Evolutionary conservation across 2,113 vertebrate species (phyloP).

Genomic region (Thalassarche chlororhynchos): DNA sequence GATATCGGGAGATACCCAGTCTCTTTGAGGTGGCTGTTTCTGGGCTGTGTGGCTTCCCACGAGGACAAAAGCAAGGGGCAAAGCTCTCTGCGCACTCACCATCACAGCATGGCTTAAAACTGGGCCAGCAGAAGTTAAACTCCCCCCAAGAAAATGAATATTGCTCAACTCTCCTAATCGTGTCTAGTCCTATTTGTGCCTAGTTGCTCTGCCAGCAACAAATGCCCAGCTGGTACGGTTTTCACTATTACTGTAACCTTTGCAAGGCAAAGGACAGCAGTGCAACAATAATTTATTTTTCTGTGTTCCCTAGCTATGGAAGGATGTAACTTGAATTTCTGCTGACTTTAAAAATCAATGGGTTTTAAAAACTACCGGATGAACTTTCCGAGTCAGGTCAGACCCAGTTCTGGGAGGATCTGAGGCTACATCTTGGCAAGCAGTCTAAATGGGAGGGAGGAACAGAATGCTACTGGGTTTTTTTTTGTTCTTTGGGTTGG

Average conservation of each 20-base stretch:
- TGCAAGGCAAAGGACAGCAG: not conserved
- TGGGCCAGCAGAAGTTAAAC: not conserved
- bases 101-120: not conserved
- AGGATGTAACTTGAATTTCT: not conserved
- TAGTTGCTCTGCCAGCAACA: not conserved
- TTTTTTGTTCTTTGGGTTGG: not conserved
- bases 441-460: not conserved
- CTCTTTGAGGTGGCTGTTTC: not conserved
- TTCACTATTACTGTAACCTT: not conserved
- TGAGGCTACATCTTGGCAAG: not conserved
- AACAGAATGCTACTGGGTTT: not conserved
- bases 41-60: not conserved
- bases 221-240: not conserved
- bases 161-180: not conserved
- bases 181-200: not conserved
- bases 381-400: not conserved
- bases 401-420: not conserved
- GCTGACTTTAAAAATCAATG: not conserved
- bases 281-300: not conserved
- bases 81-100: not conserved
- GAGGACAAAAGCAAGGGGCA: not conserved
- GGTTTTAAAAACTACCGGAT: not conserved
- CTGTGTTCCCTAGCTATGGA: not conserved
- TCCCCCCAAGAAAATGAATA: not conserved
- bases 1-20: not conserved